Conservation (phyloP, 2,113 vertebrate genomes). For the Danio rerio region DNA sequence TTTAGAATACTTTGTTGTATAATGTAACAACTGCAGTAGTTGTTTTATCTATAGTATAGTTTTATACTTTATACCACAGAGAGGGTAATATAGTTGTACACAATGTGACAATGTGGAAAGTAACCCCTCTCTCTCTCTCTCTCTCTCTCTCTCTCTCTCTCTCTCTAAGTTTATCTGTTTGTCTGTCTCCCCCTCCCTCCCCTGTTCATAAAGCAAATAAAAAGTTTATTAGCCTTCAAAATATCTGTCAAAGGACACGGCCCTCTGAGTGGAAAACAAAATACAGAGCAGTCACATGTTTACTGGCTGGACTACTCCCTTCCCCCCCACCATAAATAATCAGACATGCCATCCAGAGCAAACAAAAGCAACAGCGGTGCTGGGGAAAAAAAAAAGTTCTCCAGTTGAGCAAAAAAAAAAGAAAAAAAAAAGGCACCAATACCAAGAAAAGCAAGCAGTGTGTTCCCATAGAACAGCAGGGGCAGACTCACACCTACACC, state of each 20-base stretch:
- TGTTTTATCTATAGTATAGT: neutral
- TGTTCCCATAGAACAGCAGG: slow-evolving; percentile 88
- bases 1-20: neutral
- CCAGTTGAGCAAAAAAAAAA: slow-evolving; percentile 72
- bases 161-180: slow-evolving; percentile 78
- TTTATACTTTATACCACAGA: neutral
- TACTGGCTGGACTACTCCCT: slow-evolving; percentile 93
- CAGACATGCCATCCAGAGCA: slow-evolving; percentile 96
- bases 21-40: neutral
- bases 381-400: slow-evolving; percentile 82
- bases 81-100: neutral
- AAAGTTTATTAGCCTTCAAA: slow-evolving; percentile 84
- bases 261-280: slow-evolving; percentile 95
- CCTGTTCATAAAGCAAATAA: slow-evolving; percentile 79
- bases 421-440: slow-evolving; percentile 80
- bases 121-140: slow-evolving; percentile 74
- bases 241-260: slow-evolving; percentile 88
- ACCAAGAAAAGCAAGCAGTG: slow-evolving; percentile 89
- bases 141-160: no score
- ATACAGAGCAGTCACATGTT: slow-evolving; percentile 91
- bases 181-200: slow-evolving; percentile 61
- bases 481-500: slow-evolving; percentile 94
- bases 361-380: slow-evolving; percentile 83
- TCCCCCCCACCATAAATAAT: slow-evolving; percentile 98
- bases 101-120: neutral